These are phyloP conservation scores for Bubo blakistoni DNA, from an alignment of 2,113 vertebrate species.

Conservation along the genomic window DNA sequence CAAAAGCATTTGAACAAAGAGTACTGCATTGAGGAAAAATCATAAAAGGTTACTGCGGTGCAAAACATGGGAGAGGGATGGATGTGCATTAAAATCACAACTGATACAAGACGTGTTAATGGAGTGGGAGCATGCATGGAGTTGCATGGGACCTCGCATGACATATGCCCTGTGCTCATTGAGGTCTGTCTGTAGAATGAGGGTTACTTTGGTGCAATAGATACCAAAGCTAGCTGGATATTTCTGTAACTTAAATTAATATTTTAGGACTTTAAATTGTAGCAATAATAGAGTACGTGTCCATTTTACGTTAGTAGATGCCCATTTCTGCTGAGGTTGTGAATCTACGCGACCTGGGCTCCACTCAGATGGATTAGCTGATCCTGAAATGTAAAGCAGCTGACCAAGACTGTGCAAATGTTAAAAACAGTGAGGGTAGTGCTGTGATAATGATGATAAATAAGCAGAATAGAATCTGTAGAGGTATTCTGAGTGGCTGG, in stretches of 20 bases:
- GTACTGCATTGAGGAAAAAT: not conserved
- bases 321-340: not conserved
- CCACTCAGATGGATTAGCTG: not conserved
- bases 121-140: not conserved
- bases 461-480: rapidly evolving
- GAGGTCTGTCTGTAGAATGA: not conserved
- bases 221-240: not conserved
- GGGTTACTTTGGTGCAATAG: not conserved
- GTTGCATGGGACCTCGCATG: not conserved
- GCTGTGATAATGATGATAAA: not conserved
- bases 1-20: not conserved
- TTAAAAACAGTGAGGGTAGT: not conserved
- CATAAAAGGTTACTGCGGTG: not conserved
- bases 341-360: rapidly evolving
- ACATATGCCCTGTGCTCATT: rapidly evolving
- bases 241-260: not conserved
- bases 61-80: not conserved
- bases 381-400: not conserved
- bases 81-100: not conserved
- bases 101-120: not conserved
- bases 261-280: not conserved
- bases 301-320: not conserved
- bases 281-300: not conserved
- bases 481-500: not conserved
- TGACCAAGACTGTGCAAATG: not conserved